Base-by-base conservation (phyloP, 2,888 invertebrate species). In the Spilosoma lubricipeda region DNA sequence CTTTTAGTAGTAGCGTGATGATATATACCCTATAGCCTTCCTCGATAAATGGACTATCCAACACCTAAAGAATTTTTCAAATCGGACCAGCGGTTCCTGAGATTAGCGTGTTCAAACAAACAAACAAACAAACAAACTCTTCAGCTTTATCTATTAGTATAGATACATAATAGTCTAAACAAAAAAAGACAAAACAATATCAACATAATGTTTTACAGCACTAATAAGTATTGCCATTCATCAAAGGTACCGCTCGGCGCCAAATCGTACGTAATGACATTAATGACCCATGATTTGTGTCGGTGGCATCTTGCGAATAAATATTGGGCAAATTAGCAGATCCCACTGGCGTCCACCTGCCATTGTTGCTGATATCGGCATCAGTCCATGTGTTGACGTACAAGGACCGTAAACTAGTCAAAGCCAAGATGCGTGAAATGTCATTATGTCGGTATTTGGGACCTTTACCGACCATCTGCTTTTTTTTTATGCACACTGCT, bases 301-400 rank as follows among this genome's bases (percentile, higher is more conserved):
- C 89, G 89, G 89, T 93, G 91, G 92, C 93, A 93, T 93, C 85
- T 93, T 93, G 95, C 92, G 87, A 92, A 94, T 94, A 95, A 95
- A 95, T 94, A 94, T 93, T 93, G 93, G 90, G 87, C 93, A 92
- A 95, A 95, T 95, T 94, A 94, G 90, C 87, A 87, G 80, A 88
- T 87, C 92, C 93, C 91, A 90, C 89, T 90, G 76, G 71, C 72
- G 87, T 85, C 87, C 92, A 93, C 92, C 94, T 94, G 94, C 90
- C 89, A 82, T 87, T 86, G 88, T 87, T 88, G 86, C 87, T 86
- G 83, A 86, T 88, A 88, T 84, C 83, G 85, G 75, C 86, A 82
- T 83, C 82, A 82, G 80, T 81, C 90, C 92, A 90, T 91, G 90
- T 92, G 92, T 90, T 88, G 90, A 90, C 88, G 89, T 88, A 87